Percentiles rank a stretch among this genome's conserved stretches.
Evolutionary conservation across 2,797 vertebrate genomes (phyloP).

Genomic region (Denticeps clupeoides): DNA sequence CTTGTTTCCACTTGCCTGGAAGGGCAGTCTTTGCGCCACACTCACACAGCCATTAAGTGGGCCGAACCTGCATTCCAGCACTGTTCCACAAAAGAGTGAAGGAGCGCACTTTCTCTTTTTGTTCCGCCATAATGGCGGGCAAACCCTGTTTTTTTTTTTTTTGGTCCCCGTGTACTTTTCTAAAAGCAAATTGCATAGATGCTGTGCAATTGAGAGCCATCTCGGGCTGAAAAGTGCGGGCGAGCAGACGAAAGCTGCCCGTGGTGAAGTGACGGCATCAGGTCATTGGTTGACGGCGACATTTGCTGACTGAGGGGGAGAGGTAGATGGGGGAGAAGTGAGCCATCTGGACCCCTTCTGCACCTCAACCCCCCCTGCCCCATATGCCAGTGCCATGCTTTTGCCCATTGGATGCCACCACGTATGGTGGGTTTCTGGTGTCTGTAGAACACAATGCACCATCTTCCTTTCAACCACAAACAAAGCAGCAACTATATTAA

Average conservation of each 20-base stretch:
- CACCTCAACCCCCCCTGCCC: slow-evolving; percentile 21
- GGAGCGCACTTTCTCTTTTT: not conserved
- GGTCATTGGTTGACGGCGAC: not conserved
- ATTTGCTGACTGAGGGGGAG: slow-evolving; percentile 6
- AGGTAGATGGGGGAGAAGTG: not conserved
- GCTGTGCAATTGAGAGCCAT: too few species aligned
- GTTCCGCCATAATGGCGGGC: too few species aligned
- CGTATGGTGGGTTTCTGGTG: not conserved
- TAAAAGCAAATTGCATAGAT: not conserved
- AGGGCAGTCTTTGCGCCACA: not conserved
- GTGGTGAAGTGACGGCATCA: not conserved
- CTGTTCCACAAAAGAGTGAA: not conserved
- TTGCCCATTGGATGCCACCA: slow-evolving; percentile 1
- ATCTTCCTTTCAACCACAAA: too few species aligned
- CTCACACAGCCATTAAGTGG: not conserved
- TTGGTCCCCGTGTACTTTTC: too few species aligned
- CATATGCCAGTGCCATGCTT: slow-evolving; percentile 23
- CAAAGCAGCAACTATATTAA: too few species aligned
- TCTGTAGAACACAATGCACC: too few species aligned
- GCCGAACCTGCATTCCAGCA: not conserved
- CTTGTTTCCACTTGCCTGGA: not conserved
- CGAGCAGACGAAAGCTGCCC: not conserved
- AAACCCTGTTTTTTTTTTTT: too few species aligned
- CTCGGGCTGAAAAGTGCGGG: too few species aligned
- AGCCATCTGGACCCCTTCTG: slow-evolving; percentile 32